Evolutionary conservation across 2,888 invertebrate species (phyloP), one percentile per base, ranked within the genome.

Genomic region (Polylopha cassiicola): DNA sequence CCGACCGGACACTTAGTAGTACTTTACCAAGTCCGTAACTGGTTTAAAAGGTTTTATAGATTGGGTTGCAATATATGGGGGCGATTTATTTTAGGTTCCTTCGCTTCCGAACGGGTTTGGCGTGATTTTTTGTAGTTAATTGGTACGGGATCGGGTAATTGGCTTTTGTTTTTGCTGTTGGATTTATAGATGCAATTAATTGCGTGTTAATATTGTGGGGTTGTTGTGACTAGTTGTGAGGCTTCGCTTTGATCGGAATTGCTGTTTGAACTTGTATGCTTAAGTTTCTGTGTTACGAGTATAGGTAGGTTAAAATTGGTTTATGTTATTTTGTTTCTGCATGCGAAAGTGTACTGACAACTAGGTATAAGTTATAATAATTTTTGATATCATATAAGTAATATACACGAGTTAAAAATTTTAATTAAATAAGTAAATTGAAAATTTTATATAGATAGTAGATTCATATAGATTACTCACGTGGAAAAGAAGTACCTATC

Each of bases 21-120:
- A 36, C 41, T 41, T 41, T 41, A 34, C 30, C 31, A 32, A 32
- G 20, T 21, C 27, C 27, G 39, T 32, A 36, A 41, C 41, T 30
- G 36, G 34, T 41, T 39, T 41, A 41, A 41, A 41, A 36, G 41
- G 41, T 41, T 41, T 41, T 41, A 41, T 41, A 41, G 41, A 41
- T 41, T 36, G 41, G 36, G 30, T 36, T 36, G 11, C 41, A 36
- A 41, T 41, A 41, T 41, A 41, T 41, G 36, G 41, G 30, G n/a
- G 36, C 41, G 30, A 41, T 41, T 41, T 36, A 41, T 41, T 36
- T 36, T 20, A 27, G 32, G 27, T 33, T 36, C 31, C n/a, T 41
- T 41, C 41, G 24, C 30, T n/a, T n/a, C n/a, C 24, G 41, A 9
- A 24, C 29, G 18, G 34, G 26, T 23, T 23, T 26, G 23, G 26